Percentiles rank a stretch among this genome's conserved stretches.
Evolutionary conservation across 2,888 invertebrate species (phyloP).

Genomic region (Clivina fossor): DNA sequence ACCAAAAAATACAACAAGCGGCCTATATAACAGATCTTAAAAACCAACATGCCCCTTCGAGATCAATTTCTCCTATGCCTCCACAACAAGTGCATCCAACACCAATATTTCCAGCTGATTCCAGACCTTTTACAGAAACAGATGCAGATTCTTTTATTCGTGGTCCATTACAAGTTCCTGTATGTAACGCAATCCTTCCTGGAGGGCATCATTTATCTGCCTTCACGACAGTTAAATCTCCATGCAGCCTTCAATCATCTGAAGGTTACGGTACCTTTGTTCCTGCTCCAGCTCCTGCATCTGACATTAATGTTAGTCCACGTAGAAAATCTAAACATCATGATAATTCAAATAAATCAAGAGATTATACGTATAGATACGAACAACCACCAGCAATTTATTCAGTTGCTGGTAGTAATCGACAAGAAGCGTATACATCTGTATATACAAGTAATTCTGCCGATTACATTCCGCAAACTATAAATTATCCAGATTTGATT

Average conservation of each 20-base stretch:
- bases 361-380: slow-evolving; percentile 52
- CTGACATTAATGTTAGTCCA: slow-evolving; percentile 57
- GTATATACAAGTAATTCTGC: slow-evolving; percentile 71
- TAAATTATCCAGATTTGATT: slow-evolving; percentile 68
- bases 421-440: slow-evolving; percentile 71
- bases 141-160: slow-evolving; percentile 57
- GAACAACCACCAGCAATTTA: slow-evolving; percentile 71
- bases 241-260: slow-evolving; percentile 54
- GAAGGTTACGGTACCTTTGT: slow-evolving; percentile 57
- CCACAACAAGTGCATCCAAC: slow-evolving; percentile 36
- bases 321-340: slow-evolving; percentile 52
- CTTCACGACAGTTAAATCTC: slow-evolving; percentile 59
- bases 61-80: slow-evolving; percentile 39
- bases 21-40: slow-evolving; percentile 25
- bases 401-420: slow-evolving; percentile 72
- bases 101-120: slow-evolving; percentile 43
- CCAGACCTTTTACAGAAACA: slow-evolving; percentile 60
- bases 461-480: slow-evolving; percentile 62
- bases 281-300: slow-evolving; percentile 57
- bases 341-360: slow-evolving; percentile 46
- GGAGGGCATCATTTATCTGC: slow-evolving; percentile 59
- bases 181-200: slow-evolving; percentile 48
- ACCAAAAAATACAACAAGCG: slow-evolving; percentile 37
- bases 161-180: slow-evolving; percentile 42
- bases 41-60: slow-evolving; percentile 31